Conservation (phyloP, 2,797 vertebrate genomes). For the Oreochromis grahami region DNA sequence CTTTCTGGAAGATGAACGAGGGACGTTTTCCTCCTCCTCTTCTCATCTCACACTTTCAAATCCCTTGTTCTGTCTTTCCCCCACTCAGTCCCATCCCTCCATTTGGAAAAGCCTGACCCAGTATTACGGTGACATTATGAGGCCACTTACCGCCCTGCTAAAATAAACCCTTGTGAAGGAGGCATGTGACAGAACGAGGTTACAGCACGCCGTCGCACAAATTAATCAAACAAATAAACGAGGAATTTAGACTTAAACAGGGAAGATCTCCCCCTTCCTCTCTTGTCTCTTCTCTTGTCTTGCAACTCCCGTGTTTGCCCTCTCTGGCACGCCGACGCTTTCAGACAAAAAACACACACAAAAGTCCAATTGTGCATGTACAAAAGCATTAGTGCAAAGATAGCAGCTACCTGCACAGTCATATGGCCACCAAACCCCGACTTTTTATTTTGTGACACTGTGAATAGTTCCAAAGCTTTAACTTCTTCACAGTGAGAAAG, state of each 20-base stretch:
- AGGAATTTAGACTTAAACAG: conserved; percentile 64
- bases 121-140: conserved; percentile 78
- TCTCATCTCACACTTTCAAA: conserved; percentile 36
- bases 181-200: conserved; percentile 73
- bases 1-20: conserved; percentile 71
- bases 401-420: not conserved
- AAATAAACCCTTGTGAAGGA: conserved; percentile 72
- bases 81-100: conserved; percentile 52
- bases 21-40: conserved; percentile 57
- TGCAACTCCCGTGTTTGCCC: conserved; percentile 9
- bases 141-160: conserved; percentile 70
- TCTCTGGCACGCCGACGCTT: not conserved
- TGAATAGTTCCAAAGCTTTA: not conserved
- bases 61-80: conserved; percentile 34
- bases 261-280: conserved; percentile 17
- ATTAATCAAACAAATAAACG: conserved; percentile 76
- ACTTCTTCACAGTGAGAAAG: not conserved
- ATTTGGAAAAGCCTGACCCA: conserved; percentile 72
- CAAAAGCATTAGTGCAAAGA: not conserved
- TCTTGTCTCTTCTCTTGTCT: not conserved
- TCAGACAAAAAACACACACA: not conserved
- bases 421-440: not conserved
- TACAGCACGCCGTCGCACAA: conserved; percentile 46
- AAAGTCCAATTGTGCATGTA: not conserved
- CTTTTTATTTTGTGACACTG: not conserved